Conservation (phyloP, 2,888 invertebrate genomes). For the Lacanobia oleracea region DNA sequence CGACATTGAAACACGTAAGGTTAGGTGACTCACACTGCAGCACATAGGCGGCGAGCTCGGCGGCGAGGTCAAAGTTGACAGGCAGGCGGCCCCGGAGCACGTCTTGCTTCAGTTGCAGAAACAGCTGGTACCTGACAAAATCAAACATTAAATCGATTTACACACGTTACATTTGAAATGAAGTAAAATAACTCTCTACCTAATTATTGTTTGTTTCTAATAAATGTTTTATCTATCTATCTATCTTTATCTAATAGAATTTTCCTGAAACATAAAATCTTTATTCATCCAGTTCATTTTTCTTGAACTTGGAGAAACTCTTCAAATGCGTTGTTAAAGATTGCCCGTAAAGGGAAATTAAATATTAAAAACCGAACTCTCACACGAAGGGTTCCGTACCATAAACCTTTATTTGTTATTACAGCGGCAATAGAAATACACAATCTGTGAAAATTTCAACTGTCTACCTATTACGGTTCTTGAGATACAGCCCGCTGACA, state of each 20-base stretch:
- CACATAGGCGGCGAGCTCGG: conserved; percentile 97
- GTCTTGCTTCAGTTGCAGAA: conserved; percentile 99
- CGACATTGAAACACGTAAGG: conserved; percentile 13
- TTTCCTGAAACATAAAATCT: conserved; percentile 51
- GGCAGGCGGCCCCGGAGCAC: conserved; percentile 98
- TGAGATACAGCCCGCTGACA: too few relatives aligned
- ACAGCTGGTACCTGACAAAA: conserved; percentile 96
- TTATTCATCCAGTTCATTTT: conserved; percentile 67
- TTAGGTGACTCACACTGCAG: conserved; percentile 96
- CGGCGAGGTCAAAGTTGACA: conserved; percentile 96
- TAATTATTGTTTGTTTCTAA: too few relatives aligned
- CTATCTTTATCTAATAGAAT: too few relatives aligned
- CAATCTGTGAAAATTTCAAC: too few relatives aligned
- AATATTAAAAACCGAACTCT: too few relatives aligned
- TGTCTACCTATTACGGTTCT: too few relatives aligned
- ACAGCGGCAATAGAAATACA: too few relatives aligned
- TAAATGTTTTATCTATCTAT: too few relatives aligned
- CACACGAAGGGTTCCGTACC: too few relatives aligned
- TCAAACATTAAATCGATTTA: conserved; percentile 25
- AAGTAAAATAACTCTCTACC: neutral
- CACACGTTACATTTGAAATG: neutral
- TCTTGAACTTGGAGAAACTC: conserved; percentile 68
- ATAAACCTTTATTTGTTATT: too few relatives aligned
- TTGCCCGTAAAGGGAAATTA: too few relatives aligned
- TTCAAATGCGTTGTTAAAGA: conserved; percentile 71